Conservation (phyloP, 2,113 vertebrate species). For the Neodontobutis hainanensis region DNA sequence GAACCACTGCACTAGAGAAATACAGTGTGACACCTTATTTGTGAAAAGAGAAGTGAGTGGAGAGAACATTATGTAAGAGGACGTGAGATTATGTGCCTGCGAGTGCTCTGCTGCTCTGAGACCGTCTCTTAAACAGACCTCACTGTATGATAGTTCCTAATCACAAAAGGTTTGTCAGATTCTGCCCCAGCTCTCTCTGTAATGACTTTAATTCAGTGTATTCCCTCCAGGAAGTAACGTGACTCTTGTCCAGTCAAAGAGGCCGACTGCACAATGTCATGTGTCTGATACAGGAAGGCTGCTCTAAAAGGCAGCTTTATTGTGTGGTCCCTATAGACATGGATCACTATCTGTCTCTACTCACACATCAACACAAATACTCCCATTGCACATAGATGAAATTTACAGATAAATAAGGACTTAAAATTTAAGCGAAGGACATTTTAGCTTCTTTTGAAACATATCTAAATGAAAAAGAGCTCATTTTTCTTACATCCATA, state of each 20-base stretch:
- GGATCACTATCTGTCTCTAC: neutral
- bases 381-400: neutral
- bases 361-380: neutral
- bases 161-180: slow-evolving; percentile 70
- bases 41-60: slow-evolving; percentile 37
- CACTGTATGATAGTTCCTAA: slow-evolving; percentile 60
- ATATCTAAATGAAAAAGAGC: too few relatives aligned
- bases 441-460: too few relatives aligned
- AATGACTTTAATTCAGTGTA: slow-evolving; percentile 75
- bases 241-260: slow-evolving; percentile 46
- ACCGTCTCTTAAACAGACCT: slow-evolving; percentile 62
- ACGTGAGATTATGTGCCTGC: slow-evolving; percentile 61
- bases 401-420: neutral
- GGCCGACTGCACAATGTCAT: slow-evolving; percentile 56
- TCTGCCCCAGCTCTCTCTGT: slow-evolving; percentile 62
- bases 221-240: slow-evolving; percentile 56
- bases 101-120: slow-evolving; percentile 70
- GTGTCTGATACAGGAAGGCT: slow-evolving; percentile 41
- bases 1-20: too few relatives aligned
- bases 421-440: too few relatives aligned
- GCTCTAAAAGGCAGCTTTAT: slow-evolving; percentile 38
- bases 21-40: neutral
- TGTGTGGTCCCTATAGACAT: slow-evolving; percentile 31
- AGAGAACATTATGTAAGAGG: slow-evolving; percentile 55
- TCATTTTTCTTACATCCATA: too few relatives aligned